phyloP scores from a whole-genome alignment of 2,113 vertebrate species.

The Emydura subglobosa region DNA sequence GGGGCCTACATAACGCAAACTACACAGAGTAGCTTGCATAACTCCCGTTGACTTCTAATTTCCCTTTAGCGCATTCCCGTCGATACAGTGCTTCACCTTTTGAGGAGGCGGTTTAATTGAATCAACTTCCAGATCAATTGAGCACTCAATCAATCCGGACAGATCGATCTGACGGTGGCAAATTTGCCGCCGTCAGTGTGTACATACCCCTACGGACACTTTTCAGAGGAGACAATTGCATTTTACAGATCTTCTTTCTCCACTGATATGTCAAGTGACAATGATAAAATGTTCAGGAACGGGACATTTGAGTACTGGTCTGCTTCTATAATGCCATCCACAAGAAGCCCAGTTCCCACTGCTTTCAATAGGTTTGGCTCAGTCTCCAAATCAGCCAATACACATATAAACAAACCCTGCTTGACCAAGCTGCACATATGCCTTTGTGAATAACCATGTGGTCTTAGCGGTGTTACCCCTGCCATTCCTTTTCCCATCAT shows the following conservation, averaged over 20 bases:
- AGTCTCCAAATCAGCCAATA: background rate
- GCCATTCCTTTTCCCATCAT: background rate
- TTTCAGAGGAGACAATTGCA: background rate
- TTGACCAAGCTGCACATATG: slow-evolving; percentile 27
- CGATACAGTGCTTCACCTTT: too few species aligned
- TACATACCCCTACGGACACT: too few species aligned
- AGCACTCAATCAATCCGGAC: too few species aligned
- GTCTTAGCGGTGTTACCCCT: slow-evolving; percentile 12
- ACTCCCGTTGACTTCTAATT: too few species aligned
- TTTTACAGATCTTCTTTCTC: background rate
- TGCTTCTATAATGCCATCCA: background rate
- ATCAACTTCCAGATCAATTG: too few species aligned
- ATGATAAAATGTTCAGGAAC: background rate
- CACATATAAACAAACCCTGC: background rate
- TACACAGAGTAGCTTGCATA: too few species aligned
- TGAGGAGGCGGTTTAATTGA: too few species aligned
- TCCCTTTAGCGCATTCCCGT: too few species aligned
- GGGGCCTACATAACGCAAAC: too few species aligned
- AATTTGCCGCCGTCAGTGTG: too few species aligned
- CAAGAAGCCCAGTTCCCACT: background rate
- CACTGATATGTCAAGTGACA: background rate
- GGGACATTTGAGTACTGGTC: background rate
- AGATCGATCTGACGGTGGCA: too few species aligned
- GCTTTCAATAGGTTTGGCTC: background rate
- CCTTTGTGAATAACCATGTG: slow-evolving; percentile 38